Evolutionary conservation across 2,797 vertebrate genomes (phyloP).

Genomic region (Hydrolagus colliei): DNA sequence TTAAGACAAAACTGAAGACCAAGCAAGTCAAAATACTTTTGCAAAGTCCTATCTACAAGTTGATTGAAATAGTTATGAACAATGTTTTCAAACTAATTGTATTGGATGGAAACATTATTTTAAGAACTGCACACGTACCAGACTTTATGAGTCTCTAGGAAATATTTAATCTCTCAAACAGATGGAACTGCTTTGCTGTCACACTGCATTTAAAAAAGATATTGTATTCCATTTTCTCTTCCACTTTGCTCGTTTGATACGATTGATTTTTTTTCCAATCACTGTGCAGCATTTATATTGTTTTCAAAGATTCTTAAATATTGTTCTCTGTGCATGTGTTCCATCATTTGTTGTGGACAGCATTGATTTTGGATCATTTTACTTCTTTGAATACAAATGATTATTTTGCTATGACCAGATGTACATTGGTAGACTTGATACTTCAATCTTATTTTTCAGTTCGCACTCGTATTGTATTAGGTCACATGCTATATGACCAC

Average conservation of each 20-base stretch:
- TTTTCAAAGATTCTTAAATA: background rate
- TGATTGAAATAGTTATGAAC: background rate
- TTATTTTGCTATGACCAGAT: background rate
- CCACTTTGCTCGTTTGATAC: background rate
- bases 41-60: background rate
- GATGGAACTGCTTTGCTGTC: no score
- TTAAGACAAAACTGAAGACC: no score
- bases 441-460: background rate
- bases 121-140: constrained; percentile 1
- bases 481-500: background rate
- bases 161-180: background rate
- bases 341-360: no score
- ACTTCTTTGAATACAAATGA: background rate
- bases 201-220: background rate
- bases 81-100: background rate
- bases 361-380: background rate
- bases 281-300: background rate
- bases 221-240: constrained; percentile 4
- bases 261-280: background rate
- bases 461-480: background rate
- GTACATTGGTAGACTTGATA: background rate
- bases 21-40: no score
- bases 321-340: no score
- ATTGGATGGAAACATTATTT: background rate
- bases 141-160: background rate